Evolutionary conservation across 2,888 invertebrate genomes (phyloP).

Genomic region (Trichacis sp.): DNA sequence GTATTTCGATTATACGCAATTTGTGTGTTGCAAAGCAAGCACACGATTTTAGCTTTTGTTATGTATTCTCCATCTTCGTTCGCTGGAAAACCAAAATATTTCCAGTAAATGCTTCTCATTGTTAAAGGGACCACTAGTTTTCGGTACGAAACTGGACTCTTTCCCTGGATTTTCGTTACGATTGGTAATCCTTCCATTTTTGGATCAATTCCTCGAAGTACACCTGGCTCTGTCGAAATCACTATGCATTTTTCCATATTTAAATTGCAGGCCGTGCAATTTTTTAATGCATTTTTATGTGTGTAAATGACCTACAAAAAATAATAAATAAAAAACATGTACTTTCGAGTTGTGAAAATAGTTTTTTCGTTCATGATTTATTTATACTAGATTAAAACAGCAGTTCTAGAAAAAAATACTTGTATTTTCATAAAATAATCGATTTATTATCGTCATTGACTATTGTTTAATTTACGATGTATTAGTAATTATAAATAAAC

Average conservation of each 20-base stretch:
- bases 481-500: too few species aligned
- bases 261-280: too few species aligned
- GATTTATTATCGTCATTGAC: too few species aligned
- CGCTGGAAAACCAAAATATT: conserved; percentile 71
- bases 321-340: too few species aligned
- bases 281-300: too few species aligned
- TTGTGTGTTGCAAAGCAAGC: conserved; percentile 70
- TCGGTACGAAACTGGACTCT: conserved; percentile 67
- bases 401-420: too few species aligned
- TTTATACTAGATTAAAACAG: too few species aligned
- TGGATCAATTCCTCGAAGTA: conserved; percentile 25
- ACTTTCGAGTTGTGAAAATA: too few species aligned
- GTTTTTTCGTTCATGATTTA: too few species aligned
- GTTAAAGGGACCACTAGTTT: conserved; percentile 70
- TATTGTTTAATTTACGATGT: too few species aligned
- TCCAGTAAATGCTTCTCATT: conserved; percentile 71
- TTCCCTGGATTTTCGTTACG: conserved; percentile 65
- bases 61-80: conserved; percentile 69
- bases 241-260: conserved; percentile 27
- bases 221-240: conserved; percentile 15
- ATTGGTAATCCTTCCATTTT: conserved; percentile 52
- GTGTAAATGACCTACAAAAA: too few species aligned
- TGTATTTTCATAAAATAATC: too few species aligned
- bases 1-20: conserved; percentile 71
- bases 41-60: conserved; percentile 70